These are phyloP conservation scores for Trinectes maculatus DNA, from an alignment of 2,113 vertebrate genomes.

Conservation along the genomic window DNA sequence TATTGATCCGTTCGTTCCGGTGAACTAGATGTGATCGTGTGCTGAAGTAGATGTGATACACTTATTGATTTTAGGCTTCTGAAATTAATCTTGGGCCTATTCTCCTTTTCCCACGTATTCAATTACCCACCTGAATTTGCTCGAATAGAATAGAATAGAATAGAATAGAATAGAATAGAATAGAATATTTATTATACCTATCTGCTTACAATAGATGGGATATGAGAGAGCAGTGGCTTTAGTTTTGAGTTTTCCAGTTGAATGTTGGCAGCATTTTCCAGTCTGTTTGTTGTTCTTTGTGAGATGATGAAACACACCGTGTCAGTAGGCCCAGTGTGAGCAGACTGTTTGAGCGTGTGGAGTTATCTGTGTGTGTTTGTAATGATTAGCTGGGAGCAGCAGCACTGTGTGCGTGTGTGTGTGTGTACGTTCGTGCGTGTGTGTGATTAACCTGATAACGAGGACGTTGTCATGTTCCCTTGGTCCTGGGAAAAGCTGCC, in stretches of 20 bases:
- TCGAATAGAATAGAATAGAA: conserved; percentile 36
- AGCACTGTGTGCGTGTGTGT: conserved; percentile 31
- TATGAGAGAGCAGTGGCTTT: background rate
- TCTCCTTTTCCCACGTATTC: conserved; percentile 64
- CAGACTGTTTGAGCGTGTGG: conserved; percentile 57
- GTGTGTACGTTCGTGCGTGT: conserved; percentile 34
- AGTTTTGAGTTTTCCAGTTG: background rate
- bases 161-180: background rate
- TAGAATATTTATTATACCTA: background rate
- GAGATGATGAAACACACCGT: conserved; percentile 52
- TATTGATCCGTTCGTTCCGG: conserved; percentile 67
- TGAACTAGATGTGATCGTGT: conserved; percentile 63
- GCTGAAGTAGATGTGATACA: conserved; percentile 71
- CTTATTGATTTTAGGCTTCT: conserved; percentile 74
- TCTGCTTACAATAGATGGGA: background rate
- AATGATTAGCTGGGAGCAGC: conserved; percentile 76
- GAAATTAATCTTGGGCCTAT: conserved; percentile 69
- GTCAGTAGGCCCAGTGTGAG: conserved; percentile 51
- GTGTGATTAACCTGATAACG: conserved; percentile 73
- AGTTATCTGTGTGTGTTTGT: conserved; percentile 72
- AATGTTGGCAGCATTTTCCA: conserved; percentile 26
- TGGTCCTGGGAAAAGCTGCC: conserved; percentile 81
- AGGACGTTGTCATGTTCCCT: conserved; percentile 58
- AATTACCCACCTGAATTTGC: conserved; percentile 47
- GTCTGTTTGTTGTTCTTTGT: conserved; percentile 62